Base-by-base conservation (phyloP, 2,797 vertebrate species). In the Myotis myotis region DNA sequence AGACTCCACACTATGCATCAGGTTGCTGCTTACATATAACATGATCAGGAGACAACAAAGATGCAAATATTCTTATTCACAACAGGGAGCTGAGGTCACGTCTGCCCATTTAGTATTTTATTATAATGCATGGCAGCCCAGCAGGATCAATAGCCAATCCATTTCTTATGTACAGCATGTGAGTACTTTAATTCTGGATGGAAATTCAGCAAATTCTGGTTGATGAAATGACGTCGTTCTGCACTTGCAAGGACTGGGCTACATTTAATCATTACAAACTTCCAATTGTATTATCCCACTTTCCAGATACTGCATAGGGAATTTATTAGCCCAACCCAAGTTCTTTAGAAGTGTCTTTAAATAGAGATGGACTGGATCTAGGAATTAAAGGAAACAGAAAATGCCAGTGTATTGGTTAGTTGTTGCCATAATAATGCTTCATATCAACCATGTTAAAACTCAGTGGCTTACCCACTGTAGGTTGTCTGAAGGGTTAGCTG, bases 1-100 rank as follows among this genome's bases (percentile, higher is more conserved):
- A 96, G 81, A 92, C 96, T 97, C 95, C 97, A 93, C 89, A 92
- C 89, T 82, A 83, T 93, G 85, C 97, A 95, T 87, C 92, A 97
- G 90, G 97, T 97, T 98, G 55, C 72, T 76, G 75, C 51, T 66
- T 95, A 74, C 80, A 70, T 28, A 78, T 87, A 93, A 96, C 87
- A 87, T 85, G 7, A 60, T 91, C 81, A 49, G 68, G 28, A 86
- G 91, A 95, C 75, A 74, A 85, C 0, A 7, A 78, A 94, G 96
- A 89, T 86, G 83, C 90, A 89, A 90, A 81, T 90, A 49, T 91
- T 97, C 53, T 96, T 93, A 95, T 96, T 97, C 96, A 91, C 33
- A 95, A 74, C 71, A 55, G 30, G 85, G 79, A 93, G 92, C 92
- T 91, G 85, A 91, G 91, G 89, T 97, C 89, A 12, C 38, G 36